A percentile compares a stretch with the other conserved stretches of the same genome.
Conservation (phyloP, 2,888 invertebrate genomes). For the Papilio protenor region DNA sequence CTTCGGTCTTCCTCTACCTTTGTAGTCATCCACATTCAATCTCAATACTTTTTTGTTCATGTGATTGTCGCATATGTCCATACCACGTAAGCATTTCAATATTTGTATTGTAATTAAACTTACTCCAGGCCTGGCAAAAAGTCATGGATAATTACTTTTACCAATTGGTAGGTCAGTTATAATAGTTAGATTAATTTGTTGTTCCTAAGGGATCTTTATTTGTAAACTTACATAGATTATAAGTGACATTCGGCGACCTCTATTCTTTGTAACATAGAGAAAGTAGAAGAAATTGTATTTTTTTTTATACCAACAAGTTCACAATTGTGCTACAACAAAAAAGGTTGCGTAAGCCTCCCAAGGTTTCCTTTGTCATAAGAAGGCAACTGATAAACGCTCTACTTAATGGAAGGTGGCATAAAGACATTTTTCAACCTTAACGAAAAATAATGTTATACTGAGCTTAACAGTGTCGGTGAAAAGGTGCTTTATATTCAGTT, state of each 20-base stretch:
- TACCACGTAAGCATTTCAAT: too few species aligned
- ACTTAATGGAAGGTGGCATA: conserved; percentile 44
- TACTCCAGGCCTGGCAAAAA: too few species aligned
- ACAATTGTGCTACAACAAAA: conserved; percentile 36
- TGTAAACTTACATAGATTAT: background rate
- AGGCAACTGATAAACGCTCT: conserved; percentile 44
- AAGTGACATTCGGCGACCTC: background rate
- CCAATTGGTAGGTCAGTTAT: too few species aligned
- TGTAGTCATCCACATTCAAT: too few species aligned
- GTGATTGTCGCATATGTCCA: too few species aligned
- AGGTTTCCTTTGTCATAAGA: conserved; percentile 42
- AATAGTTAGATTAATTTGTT: too few species aligned
- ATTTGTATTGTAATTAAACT: too few species aligned
- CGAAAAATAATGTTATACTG: conserved; percentile 44
- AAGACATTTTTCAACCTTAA: conserved; percentile 45
- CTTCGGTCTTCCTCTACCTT: too few species aligned
- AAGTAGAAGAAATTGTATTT: background rate
- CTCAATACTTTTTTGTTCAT: too few species aligned
- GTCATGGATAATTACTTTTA: too few species aligned
- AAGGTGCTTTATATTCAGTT: conserved; percentile 44
- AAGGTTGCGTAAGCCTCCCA: conserved; percentile 41
- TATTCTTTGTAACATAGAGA: background rate
- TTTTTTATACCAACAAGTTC: conserved; percentile 23
- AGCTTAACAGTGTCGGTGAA: conserved; percentile 44
- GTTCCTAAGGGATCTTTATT: too few species aligned